These are phyloP conservation scores for Chloebia gouldiae DNA, from an alignment of 2,113 vertebrate species.

Conservation along the genomic window DNA sequence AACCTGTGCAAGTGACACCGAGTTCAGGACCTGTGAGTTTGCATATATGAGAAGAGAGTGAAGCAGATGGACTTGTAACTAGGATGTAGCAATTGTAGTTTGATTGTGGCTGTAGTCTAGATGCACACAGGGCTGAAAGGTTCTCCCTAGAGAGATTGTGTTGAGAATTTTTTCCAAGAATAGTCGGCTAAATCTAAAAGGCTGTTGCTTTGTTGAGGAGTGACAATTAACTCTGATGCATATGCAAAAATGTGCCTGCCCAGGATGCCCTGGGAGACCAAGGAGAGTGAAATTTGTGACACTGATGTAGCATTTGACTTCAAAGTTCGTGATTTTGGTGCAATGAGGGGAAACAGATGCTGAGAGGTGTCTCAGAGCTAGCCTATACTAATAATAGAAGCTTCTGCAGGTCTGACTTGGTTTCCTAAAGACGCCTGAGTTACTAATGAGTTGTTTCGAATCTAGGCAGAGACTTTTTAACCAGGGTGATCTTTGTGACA, in stretches of 20 bases:
- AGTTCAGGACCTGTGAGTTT: not conserved
- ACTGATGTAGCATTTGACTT: not conserved
- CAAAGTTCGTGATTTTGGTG: not conserved
- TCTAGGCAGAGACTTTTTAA: not conserved
- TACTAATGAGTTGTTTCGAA: not conserved
- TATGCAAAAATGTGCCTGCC: not conserved
- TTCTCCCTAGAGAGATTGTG: not conserved
- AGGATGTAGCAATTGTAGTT: not conserved
- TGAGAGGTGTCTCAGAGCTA: not conserved
- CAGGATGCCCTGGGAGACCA: not conserved
- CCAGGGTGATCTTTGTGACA: not conserved
- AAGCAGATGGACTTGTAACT: not conserved
- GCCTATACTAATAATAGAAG: not conserved
- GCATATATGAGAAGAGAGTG: not conserved
- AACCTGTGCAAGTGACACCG: not conserved
- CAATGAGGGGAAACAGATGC: not conserved
- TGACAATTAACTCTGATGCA: not conserved
- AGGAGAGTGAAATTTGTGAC: not conserved
- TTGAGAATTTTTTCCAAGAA: not conserved
- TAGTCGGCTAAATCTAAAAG: not conserved
- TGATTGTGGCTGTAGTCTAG: not conserved
- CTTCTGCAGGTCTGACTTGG: not conserved
- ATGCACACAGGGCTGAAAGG: not conserved
- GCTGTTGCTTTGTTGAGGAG: not conserved
- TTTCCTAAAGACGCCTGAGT: not conserved